Percentiles rank a stretch among this genome's conserved stretches.
phyloP scores from a whole-genome alignment of 2,113 vertebrate species.

The Chrysemys picta region DNA sequence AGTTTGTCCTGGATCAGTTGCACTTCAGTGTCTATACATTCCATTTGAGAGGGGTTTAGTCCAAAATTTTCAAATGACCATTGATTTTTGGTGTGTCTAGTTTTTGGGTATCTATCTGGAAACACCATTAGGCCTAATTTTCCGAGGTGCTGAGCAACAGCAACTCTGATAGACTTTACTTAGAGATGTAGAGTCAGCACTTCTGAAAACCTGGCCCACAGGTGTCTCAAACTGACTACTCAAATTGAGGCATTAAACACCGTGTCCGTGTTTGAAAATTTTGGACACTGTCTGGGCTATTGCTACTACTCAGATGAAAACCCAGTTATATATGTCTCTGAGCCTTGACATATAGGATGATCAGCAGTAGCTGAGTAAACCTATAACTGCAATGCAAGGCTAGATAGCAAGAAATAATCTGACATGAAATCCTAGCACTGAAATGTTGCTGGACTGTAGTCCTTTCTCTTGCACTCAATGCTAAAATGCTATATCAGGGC shows the following conservation, averaged over 20 bases:
- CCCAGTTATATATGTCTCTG: not conserved
- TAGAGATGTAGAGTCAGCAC: constrained; percentile 32
- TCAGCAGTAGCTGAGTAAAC: not conserved
- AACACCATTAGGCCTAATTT: not conserved
- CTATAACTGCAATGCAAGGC: not conserved
- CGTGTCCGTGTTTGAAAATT: not conserved
- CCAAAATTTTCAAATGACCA: not conserved
- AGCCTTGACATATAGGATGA: not conserved
- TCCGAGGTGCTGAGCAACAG: constrained; percentile 7
- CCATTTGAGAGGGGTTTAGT: not conserved
- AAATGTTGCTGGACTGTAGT: not conserved
- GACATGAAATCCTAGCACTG: not conserved
- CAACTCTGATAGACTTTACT: not conserved
- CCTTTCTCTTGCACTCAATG: not conserved
- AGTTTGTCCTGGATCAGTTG: not conserved
- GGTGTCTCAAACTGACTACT: not conserved
- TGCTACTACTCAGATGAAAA: not conserved
- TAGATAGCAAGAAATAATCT: not conserved
- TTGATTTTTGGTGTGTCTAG: not conserved
- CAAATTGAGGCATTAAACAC: constrained; percentile 20
- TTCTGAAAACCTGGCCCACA: constrained; percentile 12
- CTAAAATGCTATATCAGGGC: not conserved
- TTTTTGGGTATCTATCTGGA: not conserved
- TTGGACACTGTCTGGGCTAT: not conserved
- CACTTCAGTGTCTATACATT: not conserved